Base-by-base conservation (phyloP, 2,113 vertebrate genomes). In the Falco punctatus region DNA sequence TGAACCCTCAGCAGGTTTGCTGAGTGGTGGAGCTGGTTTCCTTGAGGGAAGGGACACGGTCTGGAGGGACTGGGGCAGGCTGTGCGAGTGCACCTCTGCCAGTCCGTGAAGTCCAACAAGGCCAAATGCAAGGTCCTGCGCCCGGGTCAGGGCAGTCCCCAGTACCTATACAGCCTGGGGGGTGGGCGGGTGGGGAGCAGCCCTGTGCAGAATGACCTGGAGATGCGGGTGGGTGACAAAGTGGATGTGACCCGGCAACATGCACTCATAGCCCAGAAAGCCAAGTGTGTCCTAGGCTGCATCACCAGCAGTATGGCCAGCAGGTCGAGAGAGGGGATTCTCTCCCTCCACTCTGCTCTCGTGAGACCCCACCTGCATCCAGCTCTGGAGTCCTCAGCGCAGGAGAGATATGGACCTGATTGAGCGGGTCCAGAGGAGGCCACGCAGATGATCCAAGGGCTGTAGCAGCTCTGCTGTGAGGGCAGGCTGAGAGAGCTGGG, bases 391-490 rank as follows among this genome's bases (percentile, higher is more conserved):
- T 2, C 48, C 11, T 7, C 32, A 28, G 7, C 10, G 11, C 7
- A 23, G 2, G 11, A 32, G 13, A 10, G 52, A 24, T 15, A 15
- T 2, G 24, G 51, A 57, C 4, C 46, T 80, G 59, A 4, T 13
- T 5, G 35, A 54, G 30, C 5, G 0, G 15, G 23, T 5, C 35
- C 77, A 54, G 77, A 52, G 30, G 30, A 65, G 61, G 17, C 15
- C 35, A 16, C 3, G 0, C 9, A 27, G 7, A n/a, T 52, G 16
- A 2, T 52, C 20, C 3, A 19, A 16, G 58, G n/a, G 28, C 22
- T 62, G 58, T 28, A 78, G 4, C 46, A 7, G 4, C 58, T 62
- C 33, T 48, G 3, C 58, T 51, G 3, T 6, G 16, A 15, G 9
- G 46, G 9, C 3, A 32, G 21, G 46, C 46, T 79, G 48, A 11